Percentiles rank a stretch among this genome's conserved stretches.
phyloP scores from a whole-genome alignment of 2,888 invertebrate genomes.

The Dexiosoma caninum region DNA sequence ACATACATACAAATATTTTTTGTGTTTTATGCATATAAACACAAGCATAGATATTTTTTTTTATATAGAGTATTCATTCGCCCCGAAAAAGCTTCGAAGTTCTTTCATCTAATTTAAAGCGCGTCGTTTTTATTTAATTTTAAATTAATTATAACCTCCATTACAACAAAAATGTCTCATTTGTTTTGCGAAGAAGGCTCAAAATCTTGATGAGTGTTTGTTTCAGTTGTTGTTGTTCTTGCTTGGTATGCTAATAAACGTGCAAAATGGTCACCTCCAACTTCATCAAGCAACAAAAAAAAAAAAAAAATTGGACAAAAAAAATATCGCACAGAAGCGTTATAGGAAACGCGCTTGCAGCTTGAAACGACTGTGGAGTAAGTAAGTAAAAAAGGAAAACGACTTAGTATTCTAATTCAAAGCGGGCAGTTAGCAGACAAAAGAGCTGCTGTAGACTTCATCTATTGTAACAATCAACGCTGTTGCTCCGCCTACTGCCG shows the following conservation, averaged over 20 bases:
- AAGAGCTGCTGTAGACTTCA: conserved; percentile 51
- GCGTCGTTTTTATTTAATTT: background rate
- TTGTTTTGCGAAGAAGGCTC: background rate
- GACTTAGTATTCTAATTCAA: background rate
- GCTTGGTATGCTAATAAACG: conserved; percentile 34
- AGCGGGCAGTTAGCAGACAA: background rate
- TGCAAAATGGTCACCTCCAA: conserved; percentile 38
- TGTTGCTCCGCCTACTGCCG: conserved; percentile 20
- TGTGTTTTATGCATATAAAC: too few relatives aligned
- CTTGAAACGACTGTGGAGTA: background rate
- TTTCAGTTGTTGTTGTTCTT: conserved; percentile 25
- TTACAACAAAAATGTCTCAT: background rate
- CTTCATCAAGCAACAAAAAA: background rate
- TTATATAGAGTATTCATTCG: too few relatives aligned
- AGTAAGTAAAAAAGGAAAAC: background rate
- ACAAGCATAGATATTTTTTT: too few relatives aligned
- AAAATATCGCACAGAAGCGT: conserved; percentile 62
- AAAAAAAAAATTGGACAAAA: background rate
- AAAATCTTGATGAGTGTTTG: conserved; percentile 27
- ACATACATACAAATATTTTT: too few relatives aligned
- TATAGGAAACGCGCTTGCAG: conserved; percentile 41
- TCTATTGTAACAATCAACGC: conserved; percentile 55
- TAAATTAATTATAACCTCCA: background rate
- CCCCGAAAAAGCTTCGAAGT: too few relatives aligned
- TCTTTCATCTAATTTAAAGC: too few relatives aligned